These are phyloP conservation scores for Motacilla tschutschensis DNA, from an alignment of 2,113 vertebrate genomes.

Conservation along the genomic window DNA sequence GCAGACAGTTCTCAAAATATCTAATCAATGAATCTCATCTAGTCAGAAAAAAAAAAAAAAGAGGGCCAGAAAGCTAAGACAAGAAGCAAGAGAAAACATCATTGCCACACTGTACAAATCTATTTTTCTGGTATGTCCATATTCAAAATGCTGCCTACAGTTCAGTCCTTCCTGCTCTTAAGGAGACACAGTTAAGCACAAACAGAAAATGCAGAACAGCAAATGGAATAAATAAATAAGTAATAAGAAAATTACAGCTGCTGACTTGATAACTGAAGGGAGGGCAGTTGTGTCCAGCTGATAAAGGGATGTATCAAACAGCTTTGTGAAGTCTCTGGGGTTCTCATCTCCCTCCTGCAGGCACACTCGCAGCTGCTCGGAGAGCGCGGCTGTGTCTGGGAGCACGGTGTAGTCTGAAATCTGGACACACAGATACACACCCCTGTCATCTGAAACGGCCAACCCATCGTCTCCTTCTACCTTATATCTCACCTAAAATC, in stretches of 20 bases:
- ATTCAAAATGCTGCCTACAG: neutral
- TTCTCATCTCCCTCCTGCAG: conserved; percentile 95
- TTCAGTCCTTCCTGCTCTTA: neutral
- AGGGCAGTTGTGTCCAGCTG: conserved; percentile 87
- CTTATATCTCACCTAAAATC: neutral
- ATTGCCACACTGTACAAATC: neutral
- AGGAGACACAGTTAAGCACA: neutral
- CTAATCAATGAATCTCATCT: neutral
- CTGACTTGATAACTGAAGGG: conserved; percentile 89
- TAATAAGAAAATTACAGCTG: conserved; percentile 3
- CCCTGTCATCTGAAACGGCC: neutral
- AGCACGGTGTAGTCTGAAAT: conserved; percentile 94
- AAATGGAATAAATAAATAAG: neutral
- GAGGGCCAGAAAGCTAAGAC: neutral
- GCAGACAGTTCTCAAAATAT: neutral
- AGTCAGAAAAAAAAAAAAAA: neutral
- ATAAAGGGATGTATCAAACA: conserved; percentile 87
- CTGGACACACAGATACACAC: conserved; percentile 55
- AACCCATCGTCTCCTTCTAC: neutral
- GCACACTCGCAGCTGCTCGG: conserved; percentile 86
- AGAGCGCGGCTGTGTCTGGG: conserved; percentile 84
- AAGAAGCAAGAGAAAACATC: neutral
- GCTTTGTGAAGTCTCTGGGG: conserved; percentile 90
- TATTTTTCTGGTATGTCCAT: neutral
- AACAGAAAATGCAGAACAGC: neutral